Evolutionary conservation across 2,113 vertebrate genomes (phyloP).

Genomic region (Cervus canadensis): DNA sequence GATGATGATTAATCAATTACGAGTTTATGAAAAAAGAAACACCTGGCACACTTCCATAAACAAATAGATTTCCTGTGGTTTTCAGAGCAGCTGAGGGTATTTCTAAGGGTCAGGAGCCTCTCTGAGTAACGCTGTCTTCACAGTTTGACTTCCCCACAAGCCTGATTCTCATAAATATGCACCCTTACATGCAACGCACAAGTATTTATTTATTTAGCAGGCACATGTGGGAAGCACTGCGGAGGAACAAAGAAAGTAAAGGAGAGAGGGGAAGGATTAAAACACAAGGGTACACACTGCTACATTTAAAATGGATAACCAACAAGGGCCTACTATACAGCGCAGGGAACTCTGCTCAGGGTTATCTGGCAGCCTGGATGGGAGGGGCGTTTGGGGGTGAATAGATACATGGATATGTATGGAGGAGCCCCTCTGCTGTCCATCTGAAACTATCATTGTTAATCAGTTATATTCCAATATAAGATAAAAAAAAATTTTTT

Average conservation of each 20-base stretch:
- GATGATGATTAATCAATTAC: constrained; percentile 85
- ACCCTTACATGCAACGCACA: constrained; percentile 53
- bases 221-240: constrained; percentile 62
- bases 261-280: constrained; percentile 52
- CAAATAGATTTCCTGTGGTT: constrained; percentile 78
- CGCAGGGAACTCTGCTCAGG: not conserved
- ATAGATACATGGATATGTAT: not conserved
- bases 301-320: not conserved
- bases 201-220: constrained; percentile 56
- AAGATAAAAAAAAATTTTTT: not conserved
- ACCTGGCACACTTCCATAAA: constrained; percentile 87
- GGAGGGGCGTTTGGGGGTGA: not conserved
- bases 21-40: constrained; percentile 87
- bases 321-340: not conserved
- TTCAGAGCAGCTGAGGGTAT: constrained; percentile 76
- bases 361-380: not conserved
- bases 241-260: constrained; percentile 65
- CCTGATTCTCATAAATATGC: constrained; percentile 77
- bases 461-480: not conserved
- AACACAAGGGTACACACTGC: not conserved
- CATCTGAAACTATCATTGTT: not conserved
- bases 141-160: constrained; percentile 75
- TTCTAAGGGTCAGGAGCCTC: constrained; percentile 71
- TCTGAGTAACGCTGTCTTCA: constrained; percentile 70
- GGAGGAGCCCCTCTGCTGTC: not conserved